A percentile compares a stretch with the other conserved stretches of the same genome.
Conservation (phyloP, 2,113 vertebrate species). For the Pardalotus punctatus region DNA sequence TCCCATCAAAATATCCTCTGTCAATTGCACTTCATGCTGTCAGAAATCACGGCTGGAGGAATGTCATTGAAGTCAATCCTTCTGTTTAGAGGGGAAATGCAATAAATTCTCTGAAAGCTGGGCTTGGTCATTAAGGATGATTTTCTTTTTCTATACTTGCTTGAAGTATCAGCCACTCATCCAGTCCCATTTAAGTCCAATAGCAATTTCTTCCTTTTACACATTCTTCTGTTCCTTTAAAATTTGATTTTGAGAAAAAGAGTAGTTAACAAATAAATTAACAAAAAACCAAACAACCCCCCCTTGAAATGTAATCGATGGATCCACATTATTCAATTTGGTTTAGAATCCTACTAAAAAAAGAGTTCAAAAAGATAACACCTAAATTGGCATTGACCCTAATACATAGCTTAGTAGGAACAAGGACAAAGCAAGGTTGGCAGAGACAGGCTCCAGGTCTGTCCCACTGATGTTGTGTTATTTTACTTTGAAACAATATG, state of each 20-base stretch:
- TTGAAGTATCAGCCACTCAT: background rate
- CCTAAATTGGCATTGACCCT: background rate
- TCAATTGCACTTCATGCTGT: background rate
- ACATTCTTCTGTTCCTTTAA: background rate
- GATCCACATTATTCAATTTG: background rate
- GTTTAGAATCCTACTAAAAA: background rate
- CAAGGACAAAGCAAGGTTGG: background rate
- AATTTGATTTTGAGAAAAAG: background rate
- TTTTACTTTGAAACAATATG: background rate
- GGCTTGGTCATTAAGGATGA: background rate
- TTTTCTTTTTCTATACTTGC: background rate
- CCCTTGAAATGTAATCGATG: background rate
- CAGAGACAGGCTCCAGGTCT: background rate
- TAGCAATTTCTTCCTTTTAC: background rate
- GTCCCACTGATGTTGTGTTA: background rate
- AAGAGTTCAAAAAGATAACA: background rate
- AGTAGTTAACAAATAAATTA: background rate
- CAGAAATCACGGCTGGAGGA: background rate
- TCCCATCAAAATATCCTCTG: background rate
- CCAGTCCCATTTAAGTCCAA: background rate
- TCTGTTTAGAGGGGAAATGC: background rate
- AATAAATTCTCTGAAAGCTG: background rate
- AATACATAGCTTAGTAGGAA: background rate
- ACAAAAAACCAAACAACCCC: background rate
- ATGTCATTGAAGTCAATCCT: background rate